These are phyloP conservation scores for Cassiopea andromeda DNA, from an alignment of 30 jellyfish, hydroid and myxozoan species.

Conservation along the genomic window DNA sequence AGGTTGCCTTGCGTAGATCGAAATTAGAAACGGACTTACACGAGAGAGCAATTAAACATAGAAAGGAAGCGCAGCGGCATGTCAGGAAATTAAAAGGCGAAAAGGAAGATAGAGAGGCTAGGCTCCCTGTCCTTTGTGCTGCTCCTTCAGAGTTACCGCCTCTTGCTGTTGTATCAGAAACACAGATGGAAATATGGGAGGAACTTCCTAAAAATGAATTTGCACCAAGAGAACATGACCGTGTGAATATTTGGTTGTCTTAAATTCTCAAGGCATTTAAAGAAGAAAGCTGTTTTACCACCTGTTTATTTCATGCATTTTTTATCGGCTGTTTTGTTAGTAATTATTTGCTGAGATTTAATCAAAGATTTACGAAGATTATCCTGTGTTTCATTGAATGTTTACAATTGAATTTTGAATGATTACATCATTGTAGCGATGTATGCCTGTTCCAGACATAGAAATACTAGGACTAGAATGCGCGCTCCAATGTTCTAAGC, in stretches of 20 bases:
- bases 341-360: too few relatives aligned
- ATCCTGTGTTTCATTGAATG: too few relatives aligned
- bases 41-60: conserved; percentile 12
- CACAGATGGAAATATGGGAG: conserved; percentile 55
- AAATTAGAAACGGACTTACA: conserved; percentile 31
- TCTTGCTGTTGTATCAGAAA: conserved; percentile 68
- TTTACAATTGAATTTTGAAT: too few relatives aligned
- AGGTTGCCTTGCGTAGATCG: conserved; percentile 54
- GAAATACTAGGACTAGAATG: too few relatives aligned
- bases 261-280: not conserved
- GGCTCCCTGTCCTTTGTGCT: conserved; percentile 18
- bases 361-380: too few relatives aligned
- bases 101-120: not conserved
- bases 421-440: too few relatives aligned
- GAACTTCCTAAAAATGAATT: conserved; percentile 45
- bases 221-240: conserved; percentile 58
- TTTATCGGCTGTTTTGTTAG: too few relatives aligned
- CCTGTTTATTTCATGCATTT: not conserved
- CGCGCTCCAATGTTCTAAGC: too few relatives aligned
- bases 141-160: conserved; percentile 65
- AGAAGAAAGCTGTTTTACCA: not conserved
- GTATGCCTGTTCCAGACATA: too few relatives aligned
- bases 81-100: conserved; percentile 22
- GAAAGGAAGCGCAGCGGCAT: conserved; percentile 39
- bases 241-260: conserved; percentile 30